Evolutionary conservation across 2,797 vertebrate genomes (phyloP), one percentile per base, ranked within the genome.

Genomic region (Bradypodion pumilum): DNA sequence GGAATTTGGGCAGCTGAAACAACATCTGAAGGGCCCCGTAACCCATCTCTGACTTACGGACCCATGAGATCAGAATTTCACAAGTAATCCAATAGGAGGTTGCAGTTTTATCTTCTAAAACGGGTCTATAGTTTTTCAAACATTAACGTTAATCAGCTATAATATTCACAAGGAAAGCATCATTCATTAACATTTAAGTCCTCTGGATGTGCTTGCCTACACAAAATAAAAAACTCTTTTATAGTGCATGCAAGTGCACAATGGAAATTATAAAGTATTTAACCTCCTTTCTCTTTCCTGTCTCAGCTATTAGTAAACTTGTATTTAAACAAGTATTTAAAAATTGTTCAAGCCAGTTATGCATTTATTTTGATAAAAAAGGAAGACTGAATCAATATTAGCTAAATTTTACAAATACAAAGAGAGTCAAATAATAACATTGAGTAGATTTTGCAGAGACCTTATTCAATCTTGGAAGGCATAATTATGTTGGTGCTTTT

Each of bases 361-460:
- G 92, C 63, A 75, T 92, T 94, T 96, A 92, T 95, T 96, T 95
- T 94, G 93, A 94, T 93, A 94, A 79, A 94, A 56, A 75, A 46
- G 25, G 42, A 87, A 86, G 75, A 89, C 92, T 92, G 92, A 93
- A 95, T 94, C 91, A 92, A 91, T 94, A 89, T 94, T 92, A 91
- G 92, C 92, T 95, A 93, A 95, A 94, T 94, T 95, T 92, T 91
- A 90, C 92, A 95, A 94, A 94, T 92, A 93, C 91, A 91, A 92
- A 89, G 89, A 80, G 86, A 87, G 60, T 89, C 92, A 93, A 94
- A 94, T 95, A 94, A 93, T 94, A 89, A 94, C 89, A 90, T 90
- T 89, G 90, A 94, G 87, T 90, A 94, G 91, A 91, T 94, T 95
- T 95, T 93, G 81, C 29, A 0, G 82, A 68, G 85, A 94, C 91